phyloP scores from a whole-genome alignment of 2,888 invertebrate genomes.

The Tanaodytes sp. region DNA sequence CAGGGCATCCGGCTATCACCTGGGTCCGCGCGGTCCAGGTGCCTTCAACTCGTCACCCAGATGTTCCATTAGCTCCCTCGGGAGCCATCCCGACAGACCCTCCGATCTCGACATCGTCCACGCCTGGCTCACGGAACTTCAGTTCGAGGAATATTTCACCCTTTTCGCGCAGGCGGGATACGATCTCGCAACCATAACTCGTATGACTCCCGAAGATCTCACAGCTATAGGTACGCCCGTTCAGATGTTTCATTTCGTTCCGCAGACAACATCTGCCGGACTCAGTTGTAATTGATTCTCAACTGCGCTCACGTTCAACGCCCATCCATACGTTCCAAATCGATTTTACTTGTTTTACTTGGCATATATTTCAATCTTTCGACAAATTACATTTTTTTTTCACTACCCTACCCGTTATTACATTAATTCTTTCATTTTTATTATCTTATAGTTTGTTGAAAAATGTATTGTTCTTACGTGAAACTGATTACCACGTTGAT shows the following conservation, averaged over 20 bases:
- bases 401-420: too few relatives aligned
- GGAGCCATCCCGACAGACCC: conserved; percentile 71
- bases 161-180: conserved; percentile 96
- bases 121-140: conserved; percentile 94
- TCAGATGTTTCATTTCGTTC: neutral
- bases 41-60: conserved; percentile 78
- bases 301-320: neutral
- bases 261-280: neutral
- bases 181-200: conserved; percentile 97
- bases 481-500: too few relatives aligned
- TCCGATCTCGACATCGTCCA: conserved; percentile 92
- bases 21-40: conserved; percentile 75
- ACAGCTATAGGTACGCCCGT: conserved; percentile 84
- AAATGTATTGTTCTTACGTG: too few relatives aligned
- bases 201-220: conserved; percentile 98
- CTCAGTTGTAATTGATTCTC: neutral
- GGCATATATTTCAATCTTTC: too few relatives aligned
- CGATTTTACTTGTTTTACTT: too few relatives aligned
- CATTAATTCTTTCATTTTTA: too few relatives aligned
- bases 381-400: too few relatives aligned
- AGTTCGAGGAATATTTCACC: conserved; percentile 95
- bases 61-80: conserved; percentile 80
- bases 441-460: too few relatives aligned
- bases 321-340: too few relatives aligned
- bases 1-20: conserved; percentile 86